These are phyloP conservation scores for Drosophila nr. perissopoda DNA, from an alignment of 2,888 invertebrate genomes.

Conservation along the genomic window DNA sequence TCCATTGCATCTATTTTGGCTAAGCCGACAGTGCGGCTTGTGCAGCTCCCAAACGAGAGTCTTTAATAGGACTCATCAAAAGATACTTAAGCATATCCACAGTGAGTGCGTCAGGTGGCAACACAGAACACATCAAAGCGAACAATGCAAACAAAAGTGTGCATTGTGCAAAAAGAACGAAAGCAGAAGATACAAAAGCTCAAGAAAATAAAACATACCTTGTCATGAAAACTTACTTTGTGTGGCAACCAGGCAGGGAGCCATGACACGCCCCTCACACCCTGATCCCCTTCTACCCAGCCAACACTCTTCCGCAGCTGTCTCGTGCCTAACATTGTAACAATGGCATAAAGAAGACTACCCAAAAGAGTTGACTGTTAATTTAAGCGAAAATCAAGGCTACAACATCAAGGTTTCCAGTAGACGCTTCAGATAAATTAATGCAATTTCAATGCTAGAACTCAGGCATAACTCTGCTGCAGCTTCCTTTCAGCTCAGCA, in stretches of 20 bases:
- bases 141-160: constrained; percentile 32
- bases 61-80: constrained; percentile 30
- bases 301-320: background rate
- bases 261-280: constrained; percentile 26
- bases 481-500: constrained; percentile 16
- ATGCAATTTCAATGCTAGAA: constrained; percentile 57
- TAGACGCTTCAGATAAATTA: constrained; percentile 31
- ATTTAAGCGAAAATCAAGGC: constrained; percentile 28
- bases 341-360: constrained; percentile 21
- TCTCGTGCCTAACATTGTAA: constrained; percentile 11
- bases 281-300: no score
- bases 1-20: constrained; percentile 15
- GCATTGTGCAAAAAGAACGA: constrained; percentile 4
- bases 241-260: constrained; percentile 27
- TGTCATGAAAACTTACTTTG: constrained; percentile 47
- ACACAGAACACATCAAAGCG: background rate
- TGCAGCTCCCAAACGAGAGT: constrained; percentile 28
- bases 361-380: constrained; percentile 5
- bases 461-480: constrained; percentile 56
- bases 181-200: background rate
- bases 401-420: constrained; percentile 23
- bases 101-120: constrained; percentile 34
- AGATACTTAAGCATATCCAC: constrained; percentile 3
- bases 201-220: constrained; percentile 14
- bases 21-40: background rate